These are phyloP conservation scores for Neuroterus valhalla DNA, from an alignment of 1,140 invertebrate species.

Conservation along the genomic window DNA sequence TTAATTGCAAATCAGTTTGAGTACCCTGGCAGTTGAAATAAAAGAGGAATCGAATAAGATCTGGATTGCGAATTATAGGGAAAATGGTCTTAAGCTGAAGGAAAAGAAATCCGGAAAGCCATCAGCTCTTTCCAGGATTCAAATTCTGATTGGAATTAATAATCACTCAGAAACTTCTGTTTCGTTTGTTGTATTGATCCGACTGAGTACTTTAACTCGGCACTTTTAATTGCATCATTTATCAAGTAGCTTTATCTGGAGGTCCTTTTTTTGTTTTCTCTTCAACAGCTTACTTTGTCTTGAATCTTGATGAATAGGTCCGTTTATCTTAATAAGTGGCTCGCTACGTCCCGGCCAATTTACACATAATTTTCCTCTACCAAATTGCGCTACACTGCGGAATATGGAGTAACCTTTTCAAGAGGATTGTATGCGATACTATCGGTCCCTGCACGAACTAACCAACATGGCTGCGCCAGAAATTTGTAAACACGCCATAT, in stretches of 20 bases:
- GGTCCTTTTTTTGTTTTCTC: conserved; percentile 9
- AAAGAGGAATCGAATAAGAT: conserved; percentile 2
- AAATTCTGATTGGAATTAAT: conserved; percentile 21
- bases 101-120: conserved; percentile 16
- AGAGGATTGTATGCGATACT: not conserved
- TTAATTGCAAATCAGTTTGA: not conserved
- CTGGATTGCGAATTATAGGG: not conserved
- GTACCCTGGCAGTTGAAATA: conserved; percentile 9
- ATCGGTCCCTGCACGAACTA: no score
- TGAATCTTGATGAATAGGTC: conserved; percentile 26
- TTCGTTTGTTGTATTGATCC: conserved; percentile 28
- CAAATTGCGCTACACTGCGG: not conserved
- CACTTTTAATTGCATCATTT: conserved; percentile 28
- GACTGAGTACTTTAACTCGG: conserved; percentile 7
- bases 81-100: not conserved
- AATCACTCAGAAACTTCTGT: conserved; percentile 19
- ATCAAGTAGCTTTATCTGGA: conserved; percentile 20
- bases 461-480: no score
- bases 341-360: not conserved
- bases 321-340: conserved; percentile 30
- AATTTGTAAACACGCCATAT: no score
- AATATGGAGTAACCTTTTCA: conserved; percentile 18
- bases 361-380: conserved; percentile 13
- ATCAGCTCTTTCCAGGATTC: not conserved
- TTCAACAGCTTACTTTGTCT: conserved; percentile 30